phyloP scores from a whole-genome alignment of 1,140 invertebrate genomes.

The Macrobrachium rosenbergii region DNA sequence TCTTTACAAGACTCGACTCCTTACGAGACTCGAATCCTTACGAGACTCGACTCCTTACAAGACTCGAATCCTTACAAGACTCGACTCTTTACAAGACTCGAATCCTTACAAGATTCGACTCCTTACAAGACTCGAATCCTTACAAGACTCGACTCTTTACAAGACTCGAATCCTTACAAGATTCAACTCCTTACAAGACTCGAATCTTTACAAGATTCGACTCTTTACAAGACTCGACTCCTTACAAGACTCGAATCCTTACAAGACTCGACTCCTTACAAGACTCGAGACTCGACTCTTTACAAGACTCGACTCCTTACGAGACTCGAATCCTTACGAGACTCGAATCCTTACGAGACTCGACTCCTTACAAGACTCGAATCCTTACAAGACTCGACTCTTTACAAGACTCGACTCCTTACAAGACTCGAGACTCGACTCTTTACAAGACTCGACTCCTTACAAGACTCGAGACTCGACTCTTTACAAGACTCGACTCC shows the following conservation, averaged over 20 bases:
- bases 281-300: no score
- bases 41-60: neutral
- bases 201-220: no score
- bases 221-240: neutral
- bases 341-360: neutral
- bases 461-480: no score
- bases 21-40: neutral
- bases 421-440: no score
- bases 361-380: neutral
- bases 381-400: no score
- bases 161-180: neutral
- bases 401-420: neutral
- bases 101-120: no score
- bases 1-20: neutral
- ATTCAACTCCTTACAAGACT: no score
- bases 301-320: neutral
- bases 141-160: no score
- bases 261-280: neutral
- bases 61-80: neutral
- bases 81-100: no score
- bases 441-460: neutral
- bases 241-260: slow-evolving; percentile 15
- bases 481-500: neutral
- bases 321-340: slow-evolving; percentile 5
- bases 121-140: neutral